Base-by-base conservation (phyloP, 2,888 invertebrate genomes). In the Trachelus troglodyta region DNA sequence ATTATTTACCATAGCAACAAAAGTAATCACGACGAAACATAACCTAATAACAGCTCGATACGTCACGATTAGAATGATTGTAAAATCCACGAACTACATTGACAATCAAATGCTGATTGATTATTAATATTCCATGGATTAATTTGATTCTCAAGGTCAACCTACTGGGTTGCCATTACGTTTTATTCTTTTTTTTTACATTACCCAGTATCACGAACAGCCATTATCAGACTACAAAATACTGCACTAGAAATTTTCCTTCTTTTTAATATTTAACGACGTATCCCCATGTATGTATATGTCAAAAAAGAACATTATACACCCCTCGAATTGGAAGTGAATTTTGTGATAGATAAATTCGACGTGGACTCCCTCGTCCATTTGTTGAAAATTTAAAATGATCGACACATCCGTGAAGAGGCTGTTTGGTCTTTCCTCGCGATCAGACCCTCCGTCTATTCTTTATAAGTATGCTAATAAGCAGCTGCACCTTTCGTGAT, bases 381-480 rank as follows among this genome's bases (percentile, higher is more conserved):
- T 56, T 56, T 9, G 56, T 56, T 56, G 56, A 56, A 56, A 56
- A 56, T 9, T 9, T 56, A 56, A 56, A 56, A 56, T 56, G 56
- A 56, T 56, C 56, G 56, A 56, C 56, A 56, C 56, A 56, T 56
- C 56, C 56, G 56, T 56, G 56, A 56, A 23, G 56, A 56, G 56
- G 56, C 56, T 56, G 56, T 56, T 56, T 56, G 56, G 56, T 23
- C 56, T 56, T 56, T 56, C 56, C 56, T 56, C 56, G 56, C 56
- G 56, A 56, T 56, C 56, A 56, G 23, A 56, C 23, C 23, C 23
- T 56, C 56, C 23, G 56, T 23, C 56, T 56, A 56, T 56, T 90
- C 90, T 90, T 90, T 91, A 90, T 89, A 89, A 88, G 86, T 89
- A 90, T 90, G 90, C 89, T 90, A 90, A 91, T 91, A 90, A 90